Percentiles rank a stretch among this genome's conserved stretches.
Evolutionary conservation across 1,140 invertebrate genomes (phyloP).

Genomic region (Subanguina moxae): DNA sequence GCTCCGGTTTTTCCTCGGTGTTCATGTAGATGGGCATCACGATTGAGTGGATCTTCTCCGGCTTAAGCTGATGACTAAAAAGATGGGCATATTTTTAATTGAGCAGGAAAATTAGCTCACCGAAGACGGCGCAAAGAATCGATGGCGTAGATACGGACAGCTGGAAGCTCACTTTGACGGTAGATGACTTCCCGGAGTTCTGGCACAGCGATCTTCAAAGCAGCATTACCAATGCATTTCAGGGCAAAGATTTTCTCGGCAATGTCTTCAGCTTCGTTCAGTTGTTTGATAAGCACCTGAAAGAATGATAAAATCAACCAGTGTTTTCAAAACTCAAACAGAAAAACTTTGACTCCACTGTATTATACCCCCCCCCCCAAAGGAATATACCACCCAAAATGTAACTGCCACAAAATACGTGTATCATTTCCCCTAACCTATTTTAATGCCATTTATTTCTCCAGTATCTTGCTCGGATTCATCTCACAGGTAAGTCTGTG

Average conservation of each 20-base stretch:
- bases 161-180: conserved; percentile 29
- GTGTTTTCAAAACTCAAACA: too few species aligned
- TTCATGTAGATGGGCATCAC: conserved; percentile 52
- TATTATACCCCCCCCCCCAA: too few species aligned
- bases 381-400: too few species aligned
- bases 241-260: conserved; percentile 52
- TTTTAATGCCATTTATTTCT: too few species aligned
- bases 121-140: conserved; percentile 49
- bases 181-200: conserved; percentile 50
- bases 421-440: too few species aligned
- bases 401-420: too few species aligned
- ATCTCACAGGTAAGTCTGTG: too few species aligned
- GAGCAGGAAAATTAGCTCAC: background rate
- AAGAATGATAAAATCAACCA: too few species aligned
- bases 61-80: conserved; percentile 27
- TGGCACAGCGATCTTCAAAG: conserved; percentile 41
- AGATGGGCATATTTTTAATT: background rate
- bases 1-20: conserved; percentile 41
- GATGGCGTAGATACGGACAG: conserved; percentile 48
- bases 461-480: too few species aligned
- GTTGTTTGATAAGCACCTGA: conserved; percentile 37
- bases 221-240: conserved; percentile 51
- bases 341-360: too few species aligned
- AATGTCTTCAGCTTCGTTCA: conserved; percentile 23
- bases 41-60: conserved; percentile 45